Conservation (phyloP, 2,113 vertebrate species). For the Lophura nycthemera region DNA sequence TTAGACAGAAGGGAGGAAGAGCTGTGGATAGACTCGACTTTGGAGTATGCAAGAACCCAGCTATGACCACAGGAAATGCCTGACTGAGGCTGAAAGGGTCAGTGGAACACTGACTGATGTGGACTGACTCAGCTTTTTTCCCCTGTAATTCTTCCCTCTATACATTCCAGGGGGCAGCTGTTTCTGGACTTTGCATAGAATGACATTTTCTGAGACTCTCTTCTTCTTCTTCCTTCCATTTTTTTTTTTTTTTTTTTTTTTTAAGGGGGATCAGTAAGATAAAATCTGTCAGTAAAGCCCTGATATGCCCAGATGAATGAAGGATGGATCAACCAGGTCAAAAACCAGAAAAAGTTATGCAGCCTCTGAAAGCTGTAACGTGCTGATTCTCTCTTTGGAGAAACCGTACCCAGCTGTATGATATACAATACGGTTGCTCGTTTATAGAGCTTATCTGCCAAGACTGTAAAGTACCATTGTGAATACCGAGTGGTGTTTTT, state of each 20-base stretch:
- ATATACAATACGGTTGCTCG: conserved; percentile 12
- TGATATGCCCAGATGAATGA: neutral
- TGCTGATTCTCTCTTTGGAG: neutral
- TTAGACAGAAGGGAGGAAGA: neutral
- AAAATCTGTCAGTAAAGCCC: conserved; percentile 15
- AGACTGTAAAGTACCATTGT: conserved; percentile 39
- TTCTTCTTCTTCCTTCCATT: neutral
- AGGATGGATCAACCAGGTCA: neutral
- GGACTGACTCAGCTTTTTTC: neutral
- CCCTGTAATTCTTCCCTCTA: neutral
- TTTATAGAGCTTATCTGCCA: conserved; percentile 54
- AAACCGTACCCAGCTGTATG: conserved; percentile 49
- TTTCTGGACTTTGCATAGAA: neutral
- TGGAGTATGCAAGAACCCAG: neutral
- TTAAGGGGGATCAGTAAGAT: neutral
- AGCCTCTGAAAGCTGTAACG: neutral
- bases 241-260: neutral
- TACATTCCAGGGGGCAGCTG: neutral
- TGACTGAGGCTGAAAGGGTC: neutral
- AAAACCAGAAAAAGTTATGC: neutral
- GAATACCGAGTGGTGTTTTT: conserved; percentile 26
- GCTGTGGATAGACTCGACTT: neutral
- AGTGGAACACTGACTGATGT: neutral
- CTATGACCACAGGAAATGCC: neutral
- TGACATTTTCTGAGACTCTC: neutral